These are phyloP conservation scores for Orthonyx spaldingii DNA, from an alignment of 2,113 vertebrate genomes.

Conservation along the genomic window DNA sequence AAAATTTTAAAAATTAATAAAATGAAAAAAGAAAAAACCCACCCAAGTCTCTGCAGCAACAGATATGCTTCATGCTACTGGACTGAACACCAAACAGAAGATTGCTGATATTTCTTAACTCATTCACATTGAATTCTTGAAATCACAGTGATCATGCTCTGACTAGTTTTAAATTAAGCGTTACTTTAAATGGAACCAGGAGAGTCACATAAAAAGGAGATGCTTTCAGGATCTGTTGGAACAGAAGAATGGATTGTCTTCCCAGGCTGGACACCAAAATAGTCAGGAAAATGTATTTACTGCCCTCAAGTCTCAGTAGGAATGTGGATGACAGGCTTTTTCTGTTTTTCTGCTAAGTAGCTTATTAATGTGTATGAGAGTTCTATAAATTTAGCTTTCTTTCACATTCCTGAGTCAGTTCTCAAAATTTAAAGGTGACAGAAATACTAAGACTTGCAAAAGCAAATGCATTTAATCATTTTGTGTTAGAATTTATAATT, in stretches of 20 bases:
- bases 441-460: conserved; percentile 41
- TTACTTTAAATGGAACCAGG: conserved; percentile 53
- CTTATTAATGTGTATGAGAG: conserved; percentile 34
- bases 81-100: conserved; percentile 61
- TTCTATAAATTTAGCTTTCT: conserved; percentile 35
- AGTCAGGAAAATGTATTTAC: conserved; percentile 63
- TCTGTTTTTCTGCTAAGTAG: conserved; percentile 20
- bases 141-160: conserved; percentile 62
- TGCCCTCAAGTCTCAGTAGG: conserved; percentile 55
- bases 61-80: conserved; percentile 61
- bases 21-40: conserved; percentile 43
- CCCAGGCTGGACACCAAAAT: conserved; percentile 66
- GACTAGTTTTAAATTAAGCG: conserved; percentile 55
- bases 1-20: conserved; percentile 32
- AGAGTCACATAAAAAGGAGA: conserved; percentile 48
- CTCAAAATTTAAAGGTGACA: conserved; percentile 17
- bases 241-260: conserved; percentile 58
- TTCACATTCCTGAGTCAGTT: conserved; percentile 42
- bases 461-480: conserved; percentile 51
- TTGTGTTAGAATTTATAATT: conserved; percentile 53
- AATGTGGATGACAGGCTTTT: conserved; percentile 31
- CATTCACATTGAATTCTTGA: conserved; percentile 68
- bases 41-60: conserved; percentile 64
- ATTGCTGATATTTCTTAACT: conserved; percentile 64
- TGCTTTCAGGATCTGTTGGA: conserved; percentile 62